Percentiles rank a stretch among this genome's conserved stretches.
Conservation (phyloP, 2,888 invertebrate genomes). For the Callyntrura sp. region DNA sequence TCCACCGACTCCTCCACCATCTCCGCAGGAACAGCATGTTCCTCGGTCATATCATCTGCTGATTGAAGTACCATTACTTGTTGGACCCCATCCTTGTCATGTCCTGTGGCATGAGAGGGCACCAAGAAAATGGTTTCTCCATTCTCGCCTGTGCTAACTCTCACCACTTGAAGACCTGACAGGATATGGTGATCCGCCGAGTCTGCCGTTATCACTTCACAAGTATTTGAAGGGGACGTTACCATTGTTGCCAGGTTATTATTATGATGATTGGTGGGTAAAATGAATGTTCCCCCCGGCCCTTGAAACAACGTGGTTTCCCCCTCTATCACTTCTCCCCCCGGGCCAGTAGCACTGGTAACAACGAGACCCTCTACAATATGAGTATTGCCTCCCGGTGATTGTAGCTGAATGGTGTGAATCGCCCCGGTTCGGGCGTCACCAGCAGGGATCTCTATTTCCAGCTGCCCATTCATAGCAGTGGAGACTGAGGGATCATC, state of each 20-base stretch:
- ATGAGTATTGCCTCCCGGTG: conserved; percentile 76
- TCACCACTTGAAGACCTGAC: conserved; percentile 70
- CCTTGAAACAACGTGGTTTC: conserved; percentile 68
- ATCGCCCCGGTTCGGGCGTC: conserved; percentile 68
- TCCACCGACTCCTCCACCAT: conserved; percentile 66
- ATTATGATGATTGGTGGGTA: conserved; percentile 64
- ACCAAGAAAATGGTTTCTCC: conserved; percentile 77
- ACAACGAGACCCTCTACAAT: conserved; percentile 79
- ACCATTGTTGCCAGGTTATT: conserved; percentile 41
- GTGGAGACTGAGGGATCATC: conserved; percentile 52
- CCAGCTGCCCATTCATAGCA: conserved; percentile 69
- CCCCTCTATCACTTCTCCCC: conserved; percentile 62
- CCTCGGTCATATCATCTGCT: conserved; percentile 56
- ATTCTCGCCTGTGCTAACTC: conserved; percentile 71
- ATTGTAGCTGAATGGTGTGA: conserved; percentile 78
- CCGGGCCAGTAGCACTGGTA: conserved; percentile 57
- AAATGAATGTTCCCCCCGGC: conserved; percentile 48
- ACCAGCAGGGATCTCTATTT: conserved; percentile 73
- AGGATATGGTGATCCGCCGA: conserved; percentile 66
- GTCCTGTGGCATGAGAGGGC: conserved; percentile 52
- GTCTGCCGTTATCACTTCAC: conserved; percentile 68
- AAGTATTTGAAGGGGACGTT: conserved; percentile 41
- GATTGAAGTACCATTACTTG: conserved; percentile 73
- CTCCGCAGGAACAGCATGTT: conserved; percentile 2
- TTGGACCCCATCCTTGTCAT: conserved; percentile 67